These are phyloP conservation scores for Agrilus planipennis DNA, from an alignment of 1,140 invertebrate species.

Conservation along the genomic window DNA sequence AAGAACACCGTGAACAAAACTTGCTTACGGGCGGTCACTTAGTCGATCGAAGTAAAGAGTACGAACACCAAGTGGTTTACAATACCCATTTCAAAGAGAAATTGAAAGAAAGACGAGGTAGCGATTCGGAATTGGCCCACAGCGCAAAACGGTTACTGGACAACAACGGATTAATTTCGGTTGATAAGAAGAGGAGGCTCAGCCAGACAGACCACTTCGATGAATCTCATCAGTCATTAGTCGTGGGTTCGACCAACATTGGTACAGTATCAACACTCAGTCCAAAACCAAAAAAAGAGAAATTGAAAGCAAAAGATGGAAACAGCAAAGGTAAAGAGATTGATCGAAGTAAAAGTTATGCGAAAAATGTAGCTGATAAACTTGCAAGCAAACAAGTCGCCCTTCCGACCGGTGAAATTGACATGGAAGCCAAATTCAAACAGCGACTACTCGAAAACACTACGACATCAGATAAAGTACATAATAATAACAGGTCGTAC, in stretches of 20 bases:
- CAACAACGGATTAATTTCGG: slow-evolving; percentile 35
- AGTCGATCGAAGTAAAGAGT: slow-evolving; percentile 16
- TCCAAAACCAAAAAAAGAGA: slow-evolving; percentile 30
- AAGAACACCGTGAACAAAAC: slow-evolving; percentile 30
- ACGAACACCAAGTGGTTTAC: slow-evolving; percentile 30
- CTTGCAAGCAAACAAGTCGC: slow-evolving; percentile 41
- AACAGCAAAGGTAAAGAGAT: slow-evolving; percentile 32
- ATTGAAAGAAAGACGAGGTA: slow-evolving; percentile 59
- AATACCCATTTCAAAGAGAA: slow-evolving; percentile 41
- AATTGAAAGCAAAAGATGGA: slow-evolving; percentile 39
- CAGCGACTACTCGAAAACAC: slow-evolving; percentile 46
- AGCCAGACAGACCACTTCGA: slow-evolving; percentile 31
- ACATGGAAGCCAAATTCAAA: slow-evolving; percentile 49
- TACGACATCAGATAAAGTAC: slow-evolving; percentile 26
- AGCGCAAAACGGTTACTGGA: slow-evolving; percentile 34
- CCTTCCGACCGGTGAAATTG: slow-evolving; percentile 30
- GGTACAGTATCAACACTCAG: slow-evolving; percentile 41
- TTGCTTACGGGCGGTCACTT: slow-evolving; percentile 31
- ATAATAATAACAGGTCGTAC: slow-evolving; percentile 23
- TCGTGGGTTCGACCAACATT: slow-evolving; percentile 49
- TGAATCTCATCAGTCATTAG: slow-evolving; percentile 29
- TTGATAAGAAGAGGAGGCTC: slow-evolving; percentile 42
- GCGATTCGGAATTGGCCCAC: slow-evolving; percentile 34
- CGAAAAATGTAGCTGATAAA: slow-evolving; percentile 38
- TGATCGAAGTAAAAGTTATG: slow-evolving; percentile 42